Evolutionary conservation across 1,140 invertebrate genomes (phyloP).

Genomic region (Anagrus nilaparvatae): DNA sequence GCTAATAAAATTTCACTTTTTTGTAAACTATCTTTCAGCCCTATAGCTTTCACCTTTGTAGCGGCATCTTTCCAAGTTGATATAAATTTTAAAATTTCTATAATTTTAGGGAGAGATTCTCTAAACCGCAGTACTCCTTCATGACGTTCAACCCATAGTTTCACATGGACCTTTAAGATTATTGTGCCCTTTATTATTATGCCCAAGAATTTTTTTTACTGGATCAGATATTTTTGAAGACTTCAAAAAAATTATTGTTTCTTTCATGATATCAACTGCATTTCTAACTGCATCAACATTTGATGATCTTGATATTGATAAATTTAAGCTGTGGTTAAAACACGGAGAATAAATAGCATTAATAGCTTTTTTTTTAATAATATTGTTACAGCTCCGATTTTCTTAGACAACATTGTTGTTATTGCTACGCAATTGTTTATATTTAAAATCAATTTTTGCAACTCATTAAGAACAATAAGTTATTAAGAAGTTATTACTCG

Average conservation of each 20-base stretch:
- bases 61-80: slow-evolving; percentile 7
- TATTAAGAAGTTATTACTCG: no score
- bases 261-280: slow-evolving; percentile 17
- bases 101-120: background rate
- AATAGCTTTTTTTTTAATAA: slow-evolving; percentile 15
- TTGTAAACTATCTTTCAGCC: background rate
- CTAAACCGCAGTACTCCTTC: slow-evolving; percentile 8
- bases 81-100: slow-evolving; percentile 1
- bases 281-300: slow-evolving; percentile 17
- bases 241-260: slow-evolving; percentile 21
- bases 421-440: slow-evolving; percentile 18
- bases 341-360: slow-evolving; percentile 21
- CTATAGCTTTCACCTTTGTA: background rate
- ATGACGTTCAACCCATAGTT: slow-evolving; percentile 17
- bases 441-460: slow-evolving; percentile 14
- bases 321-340: slow-evolving; percentile 21
- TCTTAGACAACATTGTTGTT: slow-evolving; percentile 19
- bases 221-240: slow-evolving; percentile 13
- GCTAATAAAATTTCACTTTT: background rate
- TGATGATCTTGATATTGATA: slow-evolving; percentile 18
- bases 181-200: no score
- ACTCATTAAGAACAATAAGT: slow-evolving; percentile 13
- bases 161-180: slow-evolving; percentile 11
- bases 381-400: slow-evolving; percentile 16
- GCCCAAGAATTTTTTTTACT: slow-evolving; percentile 2